A percentile compares a stretch with the other conserved stretches of the same genome.
phyloP scores from a whole-genome alignment of 2,888 invertebrate genomes.

The Drepana falcataria region DNA sequence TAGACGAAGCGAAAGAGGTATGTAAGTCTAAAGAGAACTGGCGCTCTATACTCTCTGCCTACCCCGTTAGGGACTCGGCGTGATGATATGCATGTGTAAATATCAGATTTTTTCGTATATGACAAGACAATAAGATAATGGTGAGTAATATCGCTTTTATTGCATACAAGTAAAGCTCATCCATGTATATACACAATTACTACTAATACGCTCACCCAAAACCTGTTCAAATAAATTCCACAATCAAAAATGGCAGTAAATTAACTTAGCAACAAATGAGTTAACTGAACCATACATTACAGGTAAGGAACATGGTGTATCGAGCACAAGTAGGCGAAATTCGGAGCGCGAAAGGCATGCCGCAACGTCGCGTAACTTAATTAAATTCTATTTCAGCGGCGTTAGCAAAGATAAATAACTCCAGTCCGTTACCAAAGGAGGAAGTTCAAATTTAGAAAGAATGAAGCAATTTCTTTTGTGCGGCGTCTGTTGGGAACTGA shows the following conservation, averaged over 20 bases:
- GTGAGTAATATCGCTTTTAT: no score
- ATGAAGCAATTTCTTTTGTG: constrained; percentile 64
- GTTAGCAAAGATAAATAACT: constrained; percentile 72
- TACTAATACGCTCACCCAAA: background rate
- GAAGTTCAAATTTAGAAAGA: constrained; percentile 63
- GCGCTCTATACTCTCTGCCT: no score
- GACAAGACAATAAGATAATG: no score
- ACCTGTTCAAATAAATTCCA: background rate
- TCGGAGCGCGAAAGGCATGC: constrained; percentile 63
- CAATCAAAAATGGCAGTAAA: background rate
- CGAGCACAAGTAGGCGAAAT: constrained; percentile 46
- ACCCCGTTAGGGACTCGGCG: no score
- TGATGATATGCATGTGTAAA: no score
- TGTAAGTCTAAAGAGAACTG: no score
- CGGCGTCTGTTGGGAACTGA: constrained; percentile 24
- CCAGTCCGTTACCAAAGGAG: constrained; percentile 37
- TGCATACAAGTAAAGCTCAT: no score
- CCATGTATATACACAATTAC: no score
- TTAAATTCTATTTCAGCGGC: constrained; percentile 72
- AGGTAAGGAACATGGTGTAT: constrained; percentile 20
- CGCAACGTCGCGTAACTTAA: constrained; percentile 73
- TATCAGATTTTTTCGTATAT: no score
- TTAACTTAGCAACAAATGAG: background rate
- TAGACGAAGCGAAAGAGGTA: no score
- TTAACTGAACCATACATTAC: constrained; percentile 4